Evolutionary conservation across 1,140 invertebrate species (phyloP).

Genomic region (Drosophila repletoides): DNA sequence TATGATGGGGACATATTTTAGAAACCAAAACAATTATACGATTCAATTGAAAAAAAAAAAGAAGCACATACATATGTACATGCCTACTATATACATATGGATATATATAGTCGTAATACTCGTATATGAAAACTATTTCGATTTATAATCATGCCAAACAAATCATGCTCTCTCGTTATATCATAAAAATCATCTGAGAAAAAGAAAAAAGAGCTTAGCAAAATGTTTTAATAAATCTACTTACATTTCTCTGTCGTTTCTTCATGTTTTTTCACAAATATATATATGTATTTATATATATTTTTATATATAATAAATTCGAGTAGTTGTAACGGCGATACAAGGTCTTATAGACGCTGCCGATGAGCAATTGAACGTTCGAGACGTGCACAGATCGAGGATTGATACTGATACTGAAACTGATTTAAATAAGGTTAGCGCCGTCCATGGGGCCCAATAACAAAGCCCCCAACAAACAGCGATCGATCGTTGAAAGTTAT

Average conservation of each 20-base stretch:
- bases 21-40: constrained; percentile 40
- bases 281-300: constrained; percentile 8
- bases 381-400: constrained; percentile 74
- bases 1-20: constrained; percentile 79
- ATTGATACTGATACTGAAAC: constrained; percentile 67
- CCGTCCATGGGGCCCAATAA: constrained; percentile 51
- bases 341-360: constrained; percentile 83
- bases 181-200: no score
- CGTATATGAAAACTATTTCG: constrained; percentile 19
- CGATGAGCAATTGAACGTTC: constrained; percentile 81
- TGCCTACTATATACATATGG: constrained; percentile 10
- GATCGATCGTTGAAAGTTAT: constrained; percentile 60
- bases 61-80: constrained; percentile 17
- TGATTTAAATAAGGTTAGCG: constrained; percentile 81
- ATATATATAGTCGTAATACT: no score
- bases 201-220: no score
- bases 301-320: constrained; percentile 10
- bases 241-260: constrained; percentile 21
- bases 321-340: constrained; percentile 81
- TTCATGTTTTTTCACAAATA: constrained; percentile 17
- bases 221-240: constrained; percentile 8
- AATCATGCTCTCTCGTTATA: no score
- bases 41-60: neutral
- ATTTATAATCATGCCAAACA: constrained; percentile 31
- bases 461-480: no score